Base-by-base conservation (phyloP, 2,888 invertebrate species). In the Pollenia amentaria region DNA sequence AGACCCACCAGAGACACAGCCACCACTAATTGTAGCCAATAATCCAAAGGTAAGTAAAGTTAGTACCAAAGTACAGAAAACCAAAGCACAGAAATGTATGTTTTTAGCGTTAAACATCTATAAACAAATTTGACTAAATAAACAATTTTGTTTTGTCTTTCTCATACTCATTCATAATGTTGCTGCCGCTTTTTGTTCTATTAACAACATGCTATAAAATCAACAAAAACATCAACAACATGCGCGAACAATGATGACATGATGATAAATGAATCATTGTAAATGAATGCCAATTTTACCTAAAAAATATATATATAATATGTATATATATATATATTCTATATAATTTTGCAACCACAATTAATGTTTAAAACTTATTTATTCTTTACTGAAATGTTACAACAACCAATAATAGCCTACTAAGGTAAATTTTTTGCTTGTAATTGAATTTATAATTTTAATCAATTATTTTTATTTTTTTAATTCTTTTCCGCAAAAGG, bases 1-100 rank as follows among this genome's bases (percentile, higher is more conserved):
- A 64, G 95, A 96, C 72, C 95, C 96, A 70, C 91, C 94, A 57
- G 95, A 96, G 91, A 94, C 95, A 16, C 95, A 95, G 87, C 95
- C 96, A 18, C 95, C 95, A 86, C 95, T 95, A 21, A 95, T 95
- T 44, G 92, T 95, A 87, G 94, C 95, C 85, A 95, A 94, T 89
- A 95, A 95, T 91, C 94, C 95, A 94, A 93, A 95, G 92, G 94
- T 95, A 84, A 94, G 90, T 88, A 88, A 89, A 88, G 87, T 89
- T 89, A 90, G 88, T 89, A 57, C 29, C 21, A 40, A 40, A 11
- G 65, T 14, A 21, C 9, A 29, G 29, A 3, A 29, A 29, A 4
- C 4, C 29, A 29, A 29, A 29, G 29, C 4, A 29, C 29, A 29
- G 7, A 18, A 4, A 21, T 53, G 0, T 29, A 46, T 38, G 2